Percentiles rank a stretch among this genome's conserved stretches.
These are phyloP conservation scores for Megalops cyprinoides DNA, from an alignment of 2,797 vertebrate genomes.

Conservation along the genomic window DNA sequence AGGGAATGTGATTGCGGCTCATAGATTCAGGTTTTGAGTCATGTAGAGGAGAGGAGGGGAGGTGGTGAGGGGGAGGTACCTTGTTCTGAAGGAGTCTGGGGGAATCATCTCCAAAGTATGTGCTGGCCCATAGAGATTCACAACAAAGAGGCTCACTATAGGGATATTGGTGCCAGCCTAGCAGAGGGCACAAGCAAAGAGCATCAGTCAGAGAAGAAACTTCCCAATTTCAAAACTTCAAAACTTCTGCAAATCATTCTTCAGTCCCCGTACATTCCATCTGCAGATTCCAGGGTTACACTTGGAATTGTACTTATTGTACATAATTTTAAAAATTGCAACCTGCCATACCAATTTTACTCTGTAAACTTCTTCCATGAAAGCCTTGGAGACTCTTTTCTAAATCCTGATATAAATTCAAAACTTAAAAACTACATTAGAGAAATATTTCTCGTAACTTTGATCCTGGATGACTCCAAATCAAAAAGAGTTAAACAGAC, in stretches of 20 bases:
- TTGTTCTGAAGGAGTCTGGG: slow-evolving; percentile 74
- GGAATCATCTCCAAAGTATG: slow-evolving; percentile 80
- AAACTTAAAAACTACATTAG: neutral
- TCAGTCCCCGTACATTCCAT: too few species aligned
- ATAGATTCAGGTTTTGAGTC: neutral
- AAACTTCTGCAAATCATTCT: too few species aligned
- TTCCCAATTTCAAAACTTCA: too few species aligned
- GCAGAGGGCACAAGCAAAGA: neutral
- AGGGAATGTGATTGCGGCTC: neutral
- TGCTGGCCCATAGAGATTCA: slow-evolving; percentile 80
- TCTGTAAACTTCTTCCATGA: too few species aligned
- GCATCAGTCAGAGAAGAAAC: neutral
- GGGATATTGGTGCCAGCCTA: slow-evolving; percentile 82
- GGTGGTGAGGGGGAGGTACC: slow-evolving; percentile 50
- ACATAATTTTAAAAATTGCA: neutral
- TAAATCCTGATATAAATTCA: neutral
- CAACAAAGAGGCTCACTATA: slow-evolving; percentile 78
- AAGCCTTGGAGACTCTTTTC: neutral
- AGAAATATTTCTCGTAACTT: neutral
- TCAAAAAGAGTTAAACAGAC: neutral
- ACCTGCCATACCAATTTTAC: neutral
- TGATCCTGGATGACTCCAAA: neutral
- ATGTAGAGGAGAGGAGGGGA: neutral
- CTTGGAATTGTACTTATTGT: neutral
- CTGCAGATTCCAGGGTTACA: too few species aligned